Evolutionary conservation across 2,797 vertebrate genomes (phyloP).

Genomic region (Adelosebastes latens): DNA sequence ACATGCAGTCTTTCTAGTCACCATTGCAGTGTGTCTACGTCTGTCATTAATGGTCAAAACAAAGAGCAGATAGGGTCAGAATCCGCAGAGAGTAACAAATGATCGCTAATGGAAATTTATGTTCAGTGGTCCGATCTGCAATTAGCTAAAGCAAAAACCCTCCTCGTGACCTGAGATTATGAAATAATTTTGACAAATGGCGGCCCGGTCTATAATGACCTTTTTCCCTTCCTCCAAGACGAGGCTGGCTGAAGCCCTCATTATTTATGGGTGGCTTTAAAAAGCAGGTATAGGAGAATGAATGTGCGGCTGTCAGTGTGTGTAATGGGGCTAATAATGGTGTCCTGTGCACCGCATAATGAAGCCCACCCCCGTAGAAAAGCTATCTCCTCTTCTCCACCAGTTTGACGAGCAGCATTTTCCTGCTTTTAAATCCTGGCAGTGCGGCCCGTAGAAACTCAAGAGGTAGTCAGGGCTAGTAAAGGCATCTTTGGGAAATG

Average conservation of each 20-base stretch:
- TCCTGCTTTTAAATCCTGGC: constrained; percentile 32
- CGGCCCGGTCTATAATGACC: constrained; percentile 77
- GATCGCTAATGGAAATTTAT: constrained; percentile 83
- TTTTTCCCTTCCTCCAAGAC: constrained; percentile 74
- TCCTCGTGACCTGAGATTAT: constrained; percentile 78
- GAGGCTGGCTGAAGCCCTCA: constrained; percentile 63
- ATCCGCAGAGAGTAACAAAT: constrained; percentile 69
- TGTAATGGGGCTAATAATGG: constrained; percentile 88
- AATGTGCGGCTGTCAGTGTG: constrained; percentile 85
- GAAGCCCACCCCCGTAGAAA: constrained; percentile 72
- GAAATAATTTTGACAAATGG: constrained; percentile 88
- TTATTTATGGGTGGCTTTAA: constrained; percentile 85
- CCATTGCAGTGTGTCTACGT: not conserved
- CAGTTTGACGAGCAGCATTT: constrained; percentile 50
- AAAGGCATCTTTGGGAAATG: constrained; percentile 39
- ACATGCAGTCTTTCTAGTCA: not conserved
- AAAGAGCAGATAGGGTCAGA: constrained; percentile 61
- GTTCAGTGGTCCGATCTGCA: constrained; percentile 73
- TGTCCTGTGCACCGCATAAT: constrained; percentile 80
- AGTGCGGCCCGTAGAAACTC: constrained; percentile 23
- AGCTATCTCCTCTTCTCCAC: constrained; percentile 57
- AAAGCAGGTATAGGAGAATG: constrained; percentile 85
- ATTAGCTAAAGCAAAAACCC: constrained; percentile 84
- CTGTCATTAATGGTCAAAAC: constrained; percentile 37
- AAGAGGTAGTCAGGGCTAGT: constrained; percentile 11